Evolutionary conservation across 2,797 vertebrate genomes (phyloP).

Genomic region (Furcifer pardalis): DNA sequence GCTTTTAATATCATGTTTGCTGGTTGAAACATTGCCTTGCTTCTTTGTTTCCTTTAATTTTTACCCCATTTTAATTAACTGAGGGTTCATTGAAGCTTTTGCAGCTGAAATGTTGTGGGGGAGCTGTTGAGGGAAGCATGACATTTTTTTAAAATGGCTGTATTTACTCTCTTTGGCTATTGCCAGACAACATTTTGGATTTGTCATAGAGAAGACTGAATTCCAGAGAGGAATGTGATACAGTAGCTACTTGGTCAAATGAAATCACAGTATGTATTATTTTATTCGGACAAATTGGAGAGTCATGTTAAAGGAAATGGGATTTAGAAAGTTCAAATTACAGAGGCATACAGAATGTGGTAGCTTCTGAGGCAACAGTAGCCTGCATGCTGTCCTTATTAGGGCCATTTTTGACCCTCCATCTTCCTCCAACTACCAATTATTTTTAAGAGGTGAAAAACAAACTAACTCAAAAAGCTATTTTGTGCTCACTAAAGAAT

Average conservation of each 20-base stretch:
- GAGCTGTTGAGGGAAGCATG: neutral
- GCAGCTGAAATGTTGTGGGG: neutral
- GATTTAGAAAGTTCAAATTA: neutral
- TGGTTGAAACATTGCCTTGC: conserved; percentile 9
- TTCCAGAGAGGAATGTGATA: neutral
- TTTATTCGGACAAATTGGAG: neutral
- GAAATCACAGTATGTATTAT: neutral
- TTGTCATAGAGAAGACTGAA: neutral
- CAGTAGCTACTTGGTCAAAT: neutral
- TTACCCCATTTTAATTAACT: neutral
- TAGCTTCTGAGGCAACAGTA: neutral
- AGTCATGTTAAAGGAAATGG: neutral
- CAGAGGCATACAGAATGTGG: neutral
- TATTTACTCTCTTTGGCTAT: neutral
- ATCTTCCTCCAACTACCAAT: too few species aligned
- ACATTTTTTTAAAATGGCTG: neutral
- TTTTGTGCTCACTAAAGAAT: too few species aligned
- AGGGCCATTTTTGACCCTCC: too few species aligned
- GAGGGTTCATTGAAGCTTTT: neutral
- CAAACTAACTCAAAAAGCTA: neutral
- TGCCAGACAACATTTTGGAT: neutral
- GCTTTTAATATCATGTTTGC: neutral
- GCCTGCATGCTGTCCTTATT: too few species aligned
- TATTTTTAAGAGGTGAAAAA: neutral
- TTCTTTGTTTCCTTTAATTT: neutral